Percentiles rank a stretch among this genome's conserved stretches.
Conservation (phyloP, 2,888 invertebrate species). For the Drosophila quasianomalipes region DNA sequence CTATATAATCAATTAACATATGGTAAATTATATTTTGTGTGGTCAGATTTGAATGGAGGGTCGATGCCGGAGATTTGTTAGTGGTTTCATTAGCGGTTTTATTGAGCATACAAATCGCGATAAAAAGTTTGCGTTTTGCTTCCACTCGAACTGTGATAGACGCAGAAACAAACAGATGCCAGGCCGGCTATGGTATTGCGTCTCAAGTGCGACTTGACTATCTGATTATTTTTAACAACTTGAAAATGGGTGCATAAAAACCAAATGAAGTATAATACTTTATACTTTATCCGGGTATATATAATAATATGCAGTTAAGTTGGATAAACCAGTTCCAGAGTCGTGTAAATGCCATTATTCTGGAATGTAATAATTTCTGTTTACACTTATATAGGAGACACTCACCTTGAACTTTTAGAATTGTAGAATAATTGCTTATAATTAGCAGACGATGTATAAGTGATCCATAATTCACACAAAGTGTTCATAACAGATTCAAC, state of each 20-base stretch:
- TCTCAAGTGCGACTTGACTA: conserved; percentile 21
- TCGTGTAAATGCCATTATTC: background rate
- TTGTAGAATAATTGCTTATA: conserved; percentile 19
- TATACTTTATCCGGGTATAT: background rate
- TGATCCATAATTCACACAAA: conserved; percentile 37
- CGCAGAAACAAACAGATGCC: conserved; percentile 35
- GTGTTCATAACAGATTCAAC: conserved; percentile 1
- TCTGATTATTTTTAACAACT: conserved; percentile 19
- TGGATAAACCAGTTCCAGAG: conserved; percentile 31
- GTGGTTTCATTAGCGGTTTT: conserved; percentile 18
- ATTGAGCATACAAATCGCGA: conserved; percentile 36
- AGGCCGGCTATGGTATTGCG: conserved; percentile 19
- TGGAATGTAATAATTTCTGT: background rate
- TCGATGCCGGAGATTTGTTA: conserved; percentile 37
- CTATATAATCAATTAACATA: conserved; percentile 32
- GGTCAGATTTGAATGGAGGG: conserved; percentile 32
- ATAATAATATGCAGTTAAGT: background rate
- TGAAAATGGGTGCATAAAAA: background rate
- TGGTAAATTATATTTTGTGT: conserved; percentile 40
- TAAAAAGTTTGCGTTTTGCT: conserved; percentile 5
- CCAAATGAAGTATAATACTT: background rate
- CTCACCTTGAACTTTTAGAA: conserved; percentile 27
- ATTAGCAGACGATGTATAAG: conserved; percentile 38
- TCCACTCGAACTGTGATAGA: conserved; percentile 23
- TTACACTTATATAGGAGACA: background rate